Base-by-base conservation (phyloP, 2,113 vertebrate genomes). In the Bagarius yarrelli region DNA sequence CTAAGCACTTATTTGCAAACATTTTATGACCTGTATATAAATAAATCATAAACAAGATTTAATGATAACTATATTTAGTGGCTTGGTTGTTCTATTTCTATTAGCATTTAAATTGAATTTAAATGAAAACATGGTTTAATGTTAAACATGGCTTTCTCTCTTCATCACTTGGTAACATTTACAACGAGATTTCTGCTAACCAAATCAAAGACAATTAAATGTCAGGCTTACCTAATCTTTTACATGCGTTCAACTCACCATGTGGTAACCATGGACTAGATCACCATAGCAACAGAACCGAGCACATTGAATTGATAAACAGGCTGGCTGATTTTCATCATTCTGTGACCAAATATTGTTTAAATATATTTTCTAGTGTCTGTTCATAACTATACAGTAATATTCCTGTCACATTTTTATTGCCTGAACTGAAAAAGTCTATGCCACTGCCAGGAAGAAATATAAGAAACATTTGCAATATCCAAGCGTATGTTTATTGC, bases 281-380 rank as follows among this genome's bases (percentile, higher is more conserved):
- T 91, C 86, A 87, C 88, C 82, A 89, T 91, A 82, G 86, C 72
- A 88, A 90, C 87, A 1, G 66, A 25, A 34, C 30, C 66, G 47
- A 72, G 36, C 15, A 70, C 88, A 82, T 55, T 53, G 36, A 71
- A 56, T 64, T 63, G 8, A 8, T 79, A 56, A 72, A 34, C 50
- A 23, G 70, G 71, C 30, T 63, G 80, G 55, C 82, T 81, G 81
- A 55, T 16, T 67, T 34, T 60, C 36, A 76, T 18, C 30, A 75
- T 57, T 61, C 59, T 16, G 63, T 77, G 59, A 80, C 69, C 70
- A 79, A 80, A 77, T 80, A 72, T 84, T 81, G 32, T 71, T 74
- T 9, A 61, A 81, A 74, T 27, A 82, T 80, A 56, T 76, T 76
- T 76, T 40, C 27, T 64, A 74, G 36, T n/a, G n/a, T 59, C 53